Base-by-base conservation (phyloP, 2,888 invertebrate species). In the Cryptocephalus primarius region DNA sequence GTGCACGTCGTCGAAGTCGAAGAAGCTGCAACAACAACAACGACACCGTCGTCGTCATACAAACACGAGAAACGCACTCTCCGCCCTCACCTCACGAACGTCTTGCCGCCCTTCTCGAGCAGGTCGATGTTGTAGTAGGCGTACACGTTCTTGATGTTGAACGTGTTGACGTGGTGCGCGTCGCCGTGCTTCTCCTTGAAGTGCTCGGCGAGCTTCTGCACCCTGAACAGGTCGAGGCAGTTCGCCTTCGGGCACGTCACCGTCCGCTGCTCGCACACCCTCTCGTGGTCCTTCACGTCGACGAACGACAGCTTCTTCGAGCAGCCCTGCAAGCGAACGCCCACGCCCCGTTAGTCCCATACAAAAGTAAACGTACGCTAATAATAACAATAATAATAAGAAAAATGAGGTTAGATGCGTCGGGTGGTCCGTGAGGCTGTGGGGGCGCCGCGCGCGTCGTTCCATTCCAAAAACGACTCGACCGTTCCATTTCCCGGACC, bases 171-270 rank as follows among this genome's bases (percentile, higher is more conserved):
- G 32, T 54, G 54, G 32, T 46, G 50, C 9, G 48, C 32, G 8
- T 54, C 54, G 40, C 10, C 41, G 40, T 54, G 54, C 32, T 54
- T 54, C 10, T 54, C 54, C 41, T 54, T 54, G 34, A 54, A 54
- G 42, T 54, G 54, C 1, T 44, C 43, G 4, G 47, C 50, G 12
- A 54, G 48, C 33, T 48, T 50, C 42, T 41, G 43, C 33, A 52
- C 44, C 42, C 48, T 54, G 8, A 47, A 44, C 13, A 34, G 31
- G 12, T 54, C 54, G 22, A 43, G 44, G 38, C 54, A 54, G 33
- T 50, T 50, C 6, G 50, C 45, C 39, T 54, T 54, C 12, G 54
- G 54, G 38, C 54, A 54, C 22, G 46, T 38, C 31, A 48, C 40
- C 10, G 43, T 42, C 8, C 50, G 50, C 9, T 49, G 44, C 22